phyloP scores from a whole-genome alignment of 2,797 vertebrate species.

The Eulemur rubriventer region DNA sequence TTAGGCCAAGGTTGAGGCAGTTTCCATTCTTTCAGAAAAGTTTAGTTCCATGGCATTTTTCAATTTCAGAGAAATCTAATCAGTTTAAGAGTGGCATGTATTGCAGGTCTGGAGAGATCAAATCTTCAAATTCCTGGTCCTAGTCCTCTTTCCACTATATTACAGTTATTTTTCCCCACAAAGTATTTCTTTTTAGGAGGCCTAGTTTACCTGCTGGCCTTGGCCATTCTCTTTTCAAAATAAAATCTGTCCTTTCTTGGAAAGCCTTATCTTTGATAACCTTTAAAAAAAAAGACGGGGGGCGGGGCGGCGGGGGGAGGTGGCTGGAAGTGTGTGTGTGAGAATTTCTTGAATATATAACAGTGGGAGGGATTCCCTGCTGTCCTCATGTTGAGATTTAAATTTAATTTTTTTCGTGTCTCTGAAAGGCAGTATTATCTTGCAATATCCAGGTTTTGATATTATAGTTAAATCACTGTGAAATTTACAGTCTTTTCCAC shows the following conservation, averaged over 20 bases:
- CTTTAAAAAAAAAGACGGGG: not conserved
- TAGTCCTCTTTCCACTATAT: not conserved
- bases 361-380: not conserved
- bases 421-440: conserved; percentile 41
- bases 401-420: not conserved
- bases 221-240: not conserved
- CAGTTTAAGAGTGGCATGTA: not conserved
- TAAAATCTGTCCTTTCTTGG: not conserved
- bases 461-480: not conserved
- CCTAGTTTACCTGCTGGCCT: not conserved
- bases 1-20: not conserved
- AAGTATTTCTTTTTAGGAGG: conserved; percentile 35
- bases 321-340: not conserved
- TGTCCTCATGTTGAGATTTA: not conserved
- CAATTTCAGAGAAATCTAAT: not conserved
- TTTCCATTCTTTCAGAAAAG: not conserved
- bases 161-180: not conserved
- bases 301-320: too few species aligned
- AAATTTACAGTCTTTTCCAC: conserved; percentile 52
- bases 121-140: not conserved
- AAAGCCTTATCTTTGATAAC: not conserved
- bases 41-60: not conserved
- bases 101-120: not conserved
- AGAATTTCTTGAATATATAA: conserved; percentile 28
- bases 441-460: conserved; percentile 38